Evolutionary conservation across 1,140 invertebrate genomes (phyloP), one percentile per base, ranked within the genome.

Genomic region (Argopecten irradians): DNA sequence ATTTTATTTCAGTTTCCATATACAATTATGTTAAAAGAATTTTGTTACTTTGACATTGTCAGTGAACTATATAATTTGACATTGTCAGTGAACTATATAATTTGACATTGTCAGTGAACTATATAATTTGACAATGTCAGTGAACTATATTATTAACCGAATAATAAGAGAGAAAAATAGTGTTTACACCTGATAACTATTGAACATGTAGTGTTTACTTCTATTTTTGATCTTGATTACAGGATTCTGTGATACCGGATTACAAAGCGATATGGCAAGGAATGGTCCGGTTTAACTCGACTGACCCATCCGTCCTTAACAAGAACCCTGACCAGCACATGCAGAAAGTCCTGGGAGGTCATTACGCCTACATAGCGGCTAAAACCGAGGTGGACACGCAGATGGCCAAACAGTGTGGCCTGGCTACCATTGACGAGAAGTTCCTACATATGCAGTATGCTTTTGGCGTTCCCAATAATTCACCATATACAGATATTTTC

Each of bases 401-500:
- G 85, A 85, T 55, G 22, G 32, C 83, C 0, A 86, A 87, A 5
- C 82, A 89, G 71, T 93, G 92, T 88, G 87, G 89, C 36, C 55
- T 93, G 0, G 82, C 82, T 1, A 85, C 89, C 13, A 46, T 83
- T 11, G 86, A 85, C 33, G 91, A 93, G 82, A 86, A 91, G 34
- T 90, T 91, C 55, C 84, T 91, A 3, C 86, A 88, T 22, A 89
- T 88, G 43, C 82, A 89, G 16, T 91, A 92, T 34, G 91, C 88
- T 2, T 71, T 92, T 39, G 91, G 87, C 5, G 84, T 93, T 19
- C 92, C 89, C 32, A 92, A 93, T 41, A 87, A 91, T 34, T 93
- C 92, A 22, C 85, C 89, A 13, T 91, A 89, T 82, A 89, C 83
- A 3, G 83, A 86, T 22, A 39, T 91, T 39, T 93, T 93, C 85